Base-by-base conservation (phyloP, 2,888 invertebrate genomes). In the Tetanocera ferruginea region DNA sequence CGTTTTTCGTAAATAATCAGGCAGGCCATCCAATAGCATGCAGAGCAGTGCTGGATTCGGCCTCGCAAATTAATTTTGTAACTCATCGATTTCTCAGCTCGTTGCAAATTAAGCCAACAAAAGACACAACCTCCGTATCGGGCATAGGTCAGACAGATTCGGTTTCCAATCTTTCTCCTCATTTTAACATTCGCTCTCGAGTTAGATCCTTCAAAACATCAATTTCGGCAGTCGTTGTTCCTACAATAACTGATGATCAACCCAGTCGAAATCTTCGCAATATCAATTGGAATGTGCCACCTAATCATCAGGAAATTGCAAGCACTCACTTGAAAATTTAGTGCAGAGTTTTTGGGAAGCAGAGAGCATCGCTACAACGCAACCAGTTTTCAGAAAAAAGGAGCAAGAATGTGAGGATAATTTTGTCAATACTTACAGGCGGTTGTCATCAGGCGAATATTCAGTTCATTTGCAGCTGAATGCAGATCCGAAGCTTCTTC, bases 201-300 rank as follows among this genome's bases (percentile, higher is more conserved):
- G 19, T 23, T 43, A 52, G 23, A 1, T 19, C 64, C 51, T 73
- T 62, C 49, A 52, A 28, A 0, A 4, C 69, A n/a, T 51, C 71
- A 2, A 64, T 82, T 49, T 55, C 79, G 64, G 82, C 83, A 4
- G 64, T 79, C 9, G 75, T 81, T 11, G 76, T 80, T n/a, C 78
- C 81, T 3, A 81, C 75, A 9, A 83, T 82, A 5, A 81, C 81
- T 2, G 79, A 78, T 11, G 71, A 81, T 64, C 82, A 82, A n/a
- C 82, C 82, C 9, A 76, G 74, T 57, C 64, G 64, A 9, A 78
- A 72, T 3, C 3, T 81, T 14, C 37, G 78, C 14, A 57, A 62
- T 43, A 31, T 76, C 28, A 23, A 37, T 0, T 81, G 79, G 66
- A 78, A 79, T 43, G 80, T 82, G 28, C 81, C 82, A 6, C 0